phyloP scores from a whole-genome alignment of 2,888 invertebrate species.

The Ommatoiulus sabulosus region DNA sequence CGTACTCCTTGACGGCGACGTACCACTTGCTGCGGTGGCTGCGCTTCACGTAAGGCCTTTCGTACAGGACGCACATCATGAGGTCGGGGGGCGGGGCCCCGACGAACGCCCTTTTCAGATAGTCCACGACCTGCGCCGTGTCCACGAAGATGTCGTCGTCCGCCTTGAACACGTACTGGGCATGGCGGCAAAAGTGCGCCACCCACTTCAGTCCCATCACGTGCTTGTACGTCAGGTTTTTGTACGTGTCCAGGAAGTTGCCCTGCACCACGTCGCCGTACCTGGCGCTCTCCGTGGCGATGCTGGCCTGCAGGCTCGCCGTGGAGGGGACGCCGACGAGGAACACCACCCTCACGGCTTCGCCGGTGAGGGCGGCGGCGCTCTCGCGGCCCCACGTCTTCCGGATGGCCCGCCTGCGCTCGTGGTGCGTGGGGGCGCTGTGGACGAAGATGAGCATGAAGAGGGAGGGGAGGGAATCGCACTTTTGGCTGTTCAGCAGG shows the following conservation, averaged over 20 bases:
- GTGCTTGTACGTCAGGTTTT: slow-evolving; percentile 69
- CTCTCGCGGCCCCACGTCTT: slow-evolving; percentile 58
- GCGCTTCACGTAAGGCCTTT: slow-evolving; percentile 63
- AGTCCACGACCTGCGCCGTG: slow-evolving; percentile 63
- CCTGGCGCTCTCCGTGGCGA: slow-evolving; percentile 61
- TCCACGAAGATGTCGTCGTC: slow-evolving; percentile 70
- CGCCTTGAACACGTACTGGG: slow-evolving; percentile 67
- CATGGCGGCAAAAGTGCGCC: slow-evolving; percentile 65
- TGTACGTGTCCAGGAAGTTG: slow-evolving; percentile 68
- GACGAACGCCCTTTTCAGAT: slow-evolving; percentile 51
- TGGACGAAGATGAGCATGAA: slow-evolving; percentile 58
- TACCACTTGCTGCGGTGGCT: slow-evolving; percentile 68
- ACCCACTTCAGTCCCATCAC: slow-evolving; percentile 68
- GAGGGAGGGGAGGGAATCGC: slow-evolving; percentile 8
- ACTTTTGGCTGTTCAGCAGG: slow-evolving; percentile 44
- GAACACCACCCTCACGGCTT: slow-evolving; percentile 60
- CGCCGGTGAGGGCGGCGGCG: slow-evolving; percentile 26
- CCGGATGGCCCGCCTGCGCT: slow-evolving; percentile 57
- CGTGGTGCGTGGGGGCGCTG: slow-evolving; percentile 55
- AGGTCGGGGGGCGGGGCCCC: slow-evolving; percentile 60
- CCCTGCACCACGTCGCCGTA: slow-evolving; percentile 63
- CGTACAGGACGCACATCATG: slow-evolving; percentile 62
- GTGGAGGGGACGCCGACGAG: slow-evolving; percentile 61
- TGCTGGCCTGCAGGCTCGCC: slow-evolving; percentile 55
- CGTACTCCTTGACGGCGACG: slow-evolving; percentile 66